Conservation (phyloP, 2,888 invertebrate species). For the Acleris emargana region DNA sequence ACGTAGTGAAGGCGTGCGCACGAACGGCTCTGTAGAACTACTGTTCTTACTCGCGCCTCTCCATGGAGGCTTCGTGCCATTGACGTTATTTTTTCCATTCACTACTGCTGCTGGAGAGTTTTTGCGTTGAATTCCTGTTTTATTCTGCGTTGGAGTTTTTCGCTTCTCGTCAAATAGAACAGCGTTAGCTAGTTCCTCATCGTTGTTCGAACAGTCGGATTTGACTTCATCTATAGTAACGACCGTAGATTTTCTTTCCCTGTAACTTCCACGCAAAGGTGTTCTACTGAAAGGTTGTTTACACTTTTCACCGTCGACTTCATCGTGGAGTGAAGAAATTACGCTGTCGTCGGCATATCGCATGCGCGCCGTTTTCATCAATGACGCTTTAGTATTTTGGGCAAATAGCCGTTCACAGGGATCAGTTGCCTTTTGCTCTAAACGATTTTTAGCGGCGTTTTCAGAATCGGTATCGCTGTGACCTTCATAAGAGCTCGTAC, state of each 20-base stretch:
- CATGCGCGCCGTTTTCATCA: constrained; percentile 85
- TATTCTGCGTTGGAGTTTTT: constrained; percentile 57
- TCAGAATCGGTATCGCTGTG: constrained; percentile 87
- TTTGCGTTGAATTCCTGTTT: constrained; percentile 62
- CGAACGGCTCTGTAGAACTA: constrained; percentile 62
- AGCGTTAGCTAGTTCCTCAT: constrained; percentile 66
- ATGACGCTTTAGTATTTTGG: constrained; percentile 83
- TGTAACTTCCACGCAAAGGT: constrained; percentile 69
- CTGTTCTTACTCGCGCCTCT: constrained; percentile 69
- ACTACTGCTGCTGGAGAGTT: constrained; percentile 55
- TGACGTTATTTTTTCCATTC: constrained; percentile 59
- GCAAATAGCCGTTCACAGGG: constrained; percentile 81
- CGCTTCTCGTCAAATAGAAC: constrained; percentile 72
- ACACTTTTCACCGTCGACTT: constrained; percentile 73
- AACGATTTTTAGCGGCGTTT: constrained; percentile 71
- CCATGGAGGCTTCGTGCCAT: constrained; percentile 77
- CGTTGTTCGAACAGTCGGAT: constrained; percentile 68
- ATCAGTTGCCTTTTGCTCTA: constrained; percentile 65
- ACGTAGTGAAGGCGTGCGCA: constrained; percentile 69
- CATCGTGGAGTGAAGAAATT: constrained; percentile 63
- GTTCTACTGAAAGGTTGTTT: constrained; percentile 68
- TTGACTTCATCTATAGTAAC: constrained; percentile 80
- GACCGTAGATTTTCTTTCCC: constrained; percentile 73
- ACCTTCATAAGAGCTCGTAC: constrained; percentile 86
- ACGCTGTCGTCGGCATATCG: constrained; percentile 80